phyloP scores from a whole-genome alignment of 2,888 invertebrate genomes.

The Oligia strigilis region DNA sequence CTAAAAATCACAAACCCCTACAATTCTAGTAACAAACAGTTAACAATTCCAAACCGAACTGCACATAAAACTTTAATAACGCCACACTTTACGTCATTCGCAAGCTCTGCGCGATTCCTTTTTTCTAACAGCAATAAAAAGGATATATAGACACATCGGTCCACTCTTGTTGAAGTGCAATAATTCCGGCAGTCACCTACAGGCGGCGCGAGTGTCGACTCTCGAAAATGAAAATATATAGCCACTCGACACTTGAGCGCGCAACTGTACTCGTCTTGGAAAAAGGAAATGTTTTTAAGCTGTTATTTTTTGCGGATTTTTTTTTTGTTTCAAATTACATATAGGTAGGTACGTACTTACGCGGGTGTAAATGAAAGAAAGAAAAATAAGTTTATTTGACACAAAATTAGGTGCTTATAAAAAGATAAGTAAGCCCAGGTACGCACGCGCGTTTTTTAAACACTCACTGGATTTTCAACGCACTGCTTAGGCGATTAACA shows the following conservation, averaged over 20 bases:
- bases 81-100: conserved; percentile 65
- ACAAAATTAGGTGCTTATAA: neutral
- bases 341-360: neutral
- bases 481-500: too few species aligned
- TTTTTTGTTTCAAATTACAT: neutral
- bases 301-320: conserved; percentile 36
- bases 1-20: neutral
- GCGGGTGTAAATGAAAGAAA: neutral
- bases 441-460: neutral
- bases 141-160: conserved; percentile 71
- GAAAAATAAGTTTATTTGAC: neutral
- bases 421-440: neutral
- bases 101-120: conserved; percentile 60
- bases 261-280: conserved; percentile 72
- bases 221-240: conserved; percentile 81
- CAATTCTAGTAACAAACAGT: conserved; percentile 53
- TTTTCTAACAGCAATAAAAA: conserved; percentile 80
- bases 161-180: conserved; percentile 80
- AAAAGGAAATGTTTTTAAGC: conserved; percentile 63
- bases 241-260: conserved; percentile 78
- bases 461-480: neutral
- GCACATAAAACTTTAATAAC: conserved; percentile 80
- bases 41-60: conserved; percentile 64
- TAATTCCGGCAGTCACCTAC: conserved; percentile 85
- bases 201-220: conserved; percentile 81